Base-by-base conservation (phyloP, 1,140 invertebrate species). In the Drosophila punjabiensis region DNA sequence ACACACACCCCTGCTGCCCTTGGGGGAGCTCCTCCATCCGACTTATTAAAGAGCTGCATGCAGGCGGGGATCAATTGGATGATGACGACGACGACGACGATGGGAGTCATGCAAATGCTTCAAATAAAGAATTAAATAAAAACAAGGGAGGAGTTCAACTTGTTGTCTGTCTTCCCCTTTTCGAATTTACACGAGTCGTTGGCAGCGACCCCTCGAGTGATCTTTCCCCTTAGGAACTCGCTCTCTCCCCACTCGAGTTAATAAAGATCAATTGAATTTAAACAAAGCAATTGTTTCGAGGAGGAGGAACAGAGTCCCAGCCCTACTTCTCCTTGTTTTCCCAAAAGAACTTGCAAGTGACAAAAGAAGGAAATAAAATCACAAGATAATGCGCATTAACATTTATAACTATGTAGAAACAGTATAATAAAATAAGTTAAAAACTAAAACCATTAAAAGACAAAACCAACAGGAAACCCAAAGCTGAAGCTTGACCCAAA, bases 201-300 rank as follows among this genome's bases (percentile, higher is more conserved):
- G 64, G 77, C 60, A 71, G 61, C 20, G 74, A 64, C 59, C 74
- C 55, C 75, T 68, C 39, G 62, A 62, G 59, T 65, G 66, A 86
- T 64, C 56, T 67, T 62, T 68, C 47, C 67, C 67, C 52, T 55
- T 24, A 24, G 33, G n/a, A 30, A 6, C 47, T 28, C 30, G 10
- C n/a, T 47, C 30, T 50, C 30, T n/a, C 20, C 9, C 16, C 58
- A 14, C 37, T 35, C 33, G 45, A 69, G 82, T 86, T 89, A 89
- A 89, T 89, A 82, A 90, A 89, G 86, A 90, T 89, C 86, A 89
- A 89, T 89, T 90, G 86, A 89, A 89, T 89, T 89, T 89, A 89
- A 89, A 89, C 86, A 89, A 89, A 90, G 86, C 68, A 74, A 73
- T 60, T 74, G 45, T 73, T 73, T 45, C 43, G n/a, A 48, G 28